Conservation (phyloP, 2,888 invertebrate species). For the Laothoe populi region DNA sequence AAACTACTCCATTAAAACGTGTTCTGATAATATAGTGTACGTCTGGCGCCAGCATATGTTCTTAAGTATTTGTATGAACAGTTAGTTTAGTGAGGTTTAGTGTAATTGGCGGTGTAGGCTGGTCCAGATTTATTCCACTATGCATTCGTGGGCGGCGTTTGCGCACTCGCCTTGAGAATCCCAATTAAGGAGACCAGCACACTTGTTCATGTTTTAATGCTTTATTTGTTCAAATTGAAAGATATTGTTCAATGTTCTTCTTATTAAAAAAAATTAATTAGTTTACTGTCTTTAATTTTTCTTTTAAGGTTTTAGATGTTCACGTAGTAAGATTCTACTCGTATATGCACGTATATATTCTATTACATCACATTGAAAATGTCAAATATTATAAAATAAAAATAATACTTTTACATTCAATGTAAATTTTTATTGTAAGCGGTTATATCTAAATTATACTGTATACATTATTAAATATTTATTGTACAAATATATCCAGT, state of each 20-base stretch:
- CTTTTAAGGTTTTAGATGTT: too few relatives aligned
- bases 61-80: conserved; percentile 38
- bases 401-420: too few relatives aligned
- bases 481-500: too few relatives aligned
- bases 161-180: conserved; percentile 61
- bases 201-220: conserved; percentile 64
- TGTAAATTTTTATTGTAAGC: too few relatives aligned
- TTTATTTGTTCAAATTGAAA: conserved; percentile 60
- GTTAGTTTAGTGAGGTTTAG: conserved; percentile 31
- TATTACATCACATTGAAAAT: too few relatives aligned
- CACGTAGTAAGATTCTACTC: too few relatives aligned
- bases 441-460: too few relatives aligned
- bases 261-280: background rate
- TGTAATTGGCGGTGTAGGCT: conserved; percentile 71
- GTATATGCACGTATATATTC: too few relatives aligned
- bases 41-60: conserved; percentile 35
- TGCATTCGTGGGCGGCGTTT: conserved; percentile 55
- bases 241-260: background rate
- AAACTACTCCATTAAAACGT: conserved; percentile 12
- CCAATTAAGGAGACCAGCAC: conserved; percentile 70
- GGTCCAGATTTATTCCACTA: conserved; percentile 64
- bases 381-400: too few relatives aligned
- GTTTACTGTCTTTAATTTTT: too few relatives aligned
- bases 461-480: too few relatives aligned
- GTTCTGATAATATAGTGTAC: conserved; percentile 12